A percentile compares a stretch with the other conserved stretches of the same genome.
Evolutionary conservation across 2,888 invertebrate species (phyloP).

Genomic region (Furcula furcula): DNA sequence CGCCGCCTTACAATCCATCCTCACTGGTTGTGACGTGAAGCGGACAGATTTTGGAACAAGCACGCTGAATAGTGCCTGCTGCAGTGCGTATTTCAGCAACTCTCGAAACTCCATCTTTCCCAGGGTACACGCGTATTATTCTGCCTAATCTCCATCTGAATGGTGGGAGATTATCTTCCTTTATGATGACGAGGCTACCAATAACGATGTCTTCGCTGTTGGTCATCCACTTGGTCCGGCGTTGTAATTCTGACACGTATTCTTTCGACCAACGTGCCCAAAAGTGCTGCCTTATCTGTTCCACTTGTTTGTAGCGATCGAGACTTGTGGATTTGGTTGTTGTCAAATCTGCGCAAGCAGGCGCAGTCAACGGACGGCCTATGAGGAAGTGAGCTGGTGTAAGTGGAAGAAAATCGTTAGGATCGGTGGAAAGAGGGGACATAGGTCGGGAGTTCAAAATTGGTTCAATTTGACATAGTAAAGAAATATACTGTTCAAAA

Average conservation of each 20-base stretch:
- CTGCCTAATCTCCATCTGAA: background rate
- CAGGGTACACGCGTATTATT: background rate
- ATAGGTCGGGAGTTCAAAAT: conserved; percentile 4
- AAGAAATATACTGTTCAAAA: background rate
- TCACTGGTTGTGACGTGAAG: too few relatives aligned
- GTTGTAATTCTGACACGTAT: conserved; percentile 4
- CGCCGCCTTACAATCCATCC: too few relatives aligned
- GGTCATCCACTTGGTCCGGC: conserved; percentile 1
- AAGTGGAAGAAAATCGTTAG: background rate
- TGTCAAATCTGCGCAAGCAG: background rate
- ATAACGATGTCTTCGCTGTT: background rate
- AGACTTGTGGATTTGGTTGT: background rate
- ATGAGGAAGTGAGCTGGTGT: background rate
- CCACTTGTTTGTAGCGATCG: background rate
- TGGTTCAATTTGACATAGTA: conserved; percentile 1
- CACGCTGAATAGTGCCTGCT: background rate
- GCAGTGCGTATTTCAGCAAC: background rate
- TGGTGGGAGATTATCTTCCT: background rate
- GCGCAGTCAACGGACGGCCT: conserved; percentile 2
- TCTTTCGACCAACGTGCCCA: conserved; percentile 3
- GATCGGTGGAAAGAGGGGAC: conserved; percentile 1
- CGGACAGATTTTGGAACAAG: background rate
- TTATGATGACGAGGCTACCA: background rate
- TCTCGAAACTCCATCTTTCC: background rate
- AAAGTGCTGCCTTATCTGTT: conserved; percentile 4